Evolutionary conservation across 1,140 invertebrate species (phyloP), one percentile per base, ranked within the genome.

Genomic region (Harpegnathos saltator): DNA sequence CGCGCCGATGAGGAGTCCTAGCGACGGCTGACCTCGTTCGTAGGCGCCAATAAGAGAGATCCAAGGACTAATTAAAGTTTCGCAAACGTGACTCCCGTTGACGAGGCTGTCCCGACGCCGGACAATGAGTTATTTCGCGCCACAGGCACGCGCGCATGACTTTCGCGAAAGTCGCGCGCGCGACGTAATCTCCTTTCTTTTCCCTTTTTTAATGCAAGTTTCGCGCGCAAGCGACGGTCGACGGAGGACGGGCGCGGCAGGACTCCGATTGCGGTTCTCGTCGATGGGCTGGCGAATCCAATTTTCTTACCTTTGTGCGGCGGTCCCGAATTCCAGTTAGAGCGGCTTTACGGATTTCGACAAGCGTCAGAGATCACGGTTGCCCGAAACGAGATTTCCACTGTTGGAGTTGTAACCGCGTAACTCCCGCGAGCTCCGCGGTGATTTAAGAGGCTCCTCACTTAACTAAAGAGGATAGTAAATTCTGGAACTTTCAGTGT

Each of bases 41-140:
- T 29, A 69, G 63, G 68, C 78, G 90, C 89, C 91, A 91, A 91
- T 91, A 90, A 90, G 75, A 89, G 75, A 89, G 74, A 89, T 89
- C 85, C 68, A 75, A 83, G 66, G 90, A 87, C 82, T 91, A 92
- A 92, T 92, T 92, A 91, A 92, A 92, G 88, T 92, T 92, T 91
- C 87, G 86, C 54, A 78, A 90, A 90, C 87, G 66, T 62, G 82
- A 75, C 83, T 77, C 71, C 22, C 22, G 17, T 38, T 33, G 69
- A 73, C 62, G n/a, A 63, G 17, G 50, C 56, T 54, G 65, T 86
- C 50, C 52, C 62, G n/a, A 26, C 56, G 15, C 9, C 22, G 58
- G 29, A 75, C 63, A 54, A 38, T 56, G 44, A 61, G 52, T 85
- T 77, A 85, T 87, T 77, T 56, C 29, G 22, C 48, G 22, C 78